Percentiles rank a stretch among this genome's conserved stretches.
phyloP scores from a whole-genome alignment of 2,888 invertebrate genomes.

The Lochmaea crataegi region DNA sequence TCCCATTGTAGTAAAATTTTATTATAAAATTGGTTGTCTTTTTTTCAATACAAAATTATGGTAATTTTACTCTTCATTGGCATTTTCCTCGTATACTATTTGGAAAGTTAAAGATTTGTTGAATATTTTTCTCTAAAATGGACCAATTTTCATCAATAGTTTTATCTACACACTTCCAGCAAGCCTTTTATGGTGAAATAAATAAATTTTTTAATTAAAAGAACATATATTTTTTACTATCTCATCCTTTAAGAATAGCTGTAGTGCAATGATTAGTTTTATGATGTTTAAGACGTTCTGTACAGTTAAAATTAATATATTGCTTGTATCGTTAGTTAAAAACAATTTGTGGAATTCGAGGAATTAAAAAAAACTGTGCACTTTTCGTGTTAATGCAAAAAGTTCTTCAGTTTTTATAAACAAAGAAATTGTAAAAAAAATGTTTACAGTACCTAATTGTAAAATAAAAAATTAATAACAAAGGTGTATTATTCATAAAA shows the following conservation, averaged over 20 bases:
- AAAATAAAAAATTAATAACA: constrained; percentile 20
- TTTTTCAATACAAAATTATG: no score
- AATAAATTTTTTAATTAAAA: no score
- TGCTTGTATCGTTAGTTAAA: constrained; percentile 38
- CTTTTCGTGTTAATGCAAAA: constrained; percentile 42
- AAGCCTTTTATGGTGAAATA: no score
- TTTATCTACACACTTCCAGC: no score
- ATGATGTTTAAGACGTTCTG: constrained; percentile 29
- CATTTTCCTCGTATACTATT: no score
- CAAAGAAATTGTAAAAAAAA: constrained; percentile 19
- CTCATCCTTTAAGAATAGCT: constrained; percentile 28
- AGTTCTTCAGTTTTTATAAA: constrained; percentile 25
- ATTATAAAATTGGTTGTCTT: no score
- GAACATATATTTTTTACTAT: not conserved
- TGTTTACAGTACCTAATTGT: constrained; percentile 30
- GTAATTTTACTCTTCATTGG: no score
- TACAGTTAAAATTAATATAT: constrained; percentile 35
- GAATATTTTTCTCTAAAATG: no score
- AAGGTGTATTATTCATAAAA: not conserved
- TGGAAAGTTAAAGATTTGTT: no score
- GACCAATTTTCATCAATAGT: no score
- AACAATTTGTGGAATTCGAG: constrained; percentile 20
- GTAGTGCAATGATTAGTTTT: constrained; percentile 39
- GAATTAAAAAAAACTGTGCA: constrained; percentile 31
- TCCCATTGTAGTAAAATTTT: no score